Evolutionary conservation across 37 sponge, comb jelly and placozoan species (phyloP).

Genomic region (Cliona cf. orientalis): DNA sequence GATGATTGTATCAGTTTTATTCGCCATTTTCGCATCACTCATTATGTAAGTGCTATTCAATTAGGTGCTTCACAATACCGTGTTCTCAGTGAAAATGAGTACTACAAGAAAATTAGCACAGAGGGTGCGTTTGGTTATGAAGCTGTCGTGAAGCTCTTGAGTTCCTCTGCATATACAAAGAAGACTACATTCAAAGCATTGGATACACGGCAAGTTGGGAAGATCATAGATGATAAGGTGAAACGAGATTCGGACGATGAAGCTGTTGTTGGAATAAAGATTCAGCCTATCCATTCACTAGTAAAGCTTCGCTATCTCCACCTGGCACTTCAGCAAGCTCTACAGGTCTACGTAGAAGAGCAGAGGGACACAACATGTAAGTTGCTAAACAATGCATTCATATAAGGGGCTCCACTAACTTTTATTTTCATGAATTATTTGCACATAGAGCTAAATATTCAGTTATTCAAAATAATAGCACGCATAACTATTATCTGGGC

Average conservation of each 20-base stretch:
- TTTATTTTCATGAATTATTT: too few species aligned
- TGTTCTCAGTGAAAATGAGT: conserved; percentile 59
- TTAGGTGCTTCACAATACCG: conserved; percentile 64
- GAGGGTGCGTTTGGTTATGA: conserved; percentile 25
- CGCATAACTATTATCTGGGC: too few species aligned
- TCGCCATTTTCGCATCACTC: conserved; percentile 48
- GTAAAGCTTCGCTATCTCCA: conserved; percentile 24
- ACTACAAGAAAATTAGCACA: conserved; percentile 14
- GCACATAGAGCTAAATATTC: too few species aligned
- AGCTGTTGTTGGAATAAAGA: conserved; percentile 48
- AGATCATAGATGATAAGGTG: conserved; percentile 32
- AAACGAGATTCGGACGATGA: conserved; percentile 55
- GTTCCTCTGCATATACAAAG: not conserved
- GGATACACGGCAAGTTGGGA: conserved; percentile 32
- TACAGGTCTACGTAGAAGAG: conserved; percentile 32
- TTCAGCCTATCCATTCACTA: conserved; percentile 44
- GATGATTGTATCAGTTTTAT: conserved; percentile 45
- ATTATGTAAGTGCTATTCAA: conserved; percentile 59
- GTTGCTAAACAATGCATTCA: conserved; percentile 7
- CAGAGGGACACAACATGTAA: conserved; percentile 60
- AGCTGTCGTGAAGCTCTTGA: conserved; percentile 15
- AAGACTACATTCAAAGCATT: conserved; percentile 12
- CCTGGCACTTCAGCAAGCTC: conserved; percentile 25
- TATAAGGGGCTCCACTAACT: too few species aligned
- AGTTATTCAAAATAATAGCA: too few species aligned